Percentiles rank a stretch among this genome's conserved stretches.
These are phyloP conservation scores for Bathynomus jamesi DNA, from an alignment of 1,140 invertebrate species.

Conservation along the genomic window DNA sequence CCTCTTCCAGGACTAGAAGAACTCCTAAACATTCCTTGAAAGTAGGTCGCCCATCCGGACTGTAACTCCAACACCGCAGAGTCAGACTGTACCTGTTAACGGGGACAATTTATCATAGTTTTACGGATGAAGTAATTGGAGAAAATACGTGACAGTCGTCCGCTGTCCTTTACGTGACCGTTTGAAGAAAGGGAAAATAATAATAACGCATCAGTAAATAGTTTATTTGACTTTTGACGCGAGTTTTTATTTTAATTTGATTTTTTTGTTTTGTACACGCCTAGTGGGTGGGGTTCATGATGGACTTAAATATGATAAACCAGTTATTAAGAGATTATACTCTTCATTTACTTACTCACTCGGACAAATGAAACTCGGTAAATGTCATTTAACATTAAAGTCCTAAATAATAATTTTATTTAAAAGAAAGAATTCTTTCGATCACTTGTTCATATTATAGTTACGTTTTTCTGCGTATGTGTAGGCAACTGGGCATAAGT, in stretches of 20 bases:
- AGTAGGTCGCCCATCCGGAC: background rate
- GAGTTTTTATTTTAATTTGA: background rate
- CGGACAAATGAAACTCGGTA: too few species aligned
- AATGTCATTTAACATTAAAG: too few species aligned
- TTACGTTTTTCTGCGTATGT: too few species aligned
- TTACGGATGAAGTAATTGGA: too few species aligned
- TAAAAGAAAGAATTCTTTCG: too few species aligned
- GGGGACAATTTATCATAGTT: background rate
- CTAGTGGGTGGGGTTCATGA: too few species aligned
- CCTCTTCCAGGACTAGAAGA: background rate
- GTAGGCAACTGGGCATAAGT: too few species aligned
- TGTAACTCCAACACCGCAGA: slow-evolving; percentile 11
- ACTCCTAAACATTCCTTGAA: slow-evolving; percentile 11
- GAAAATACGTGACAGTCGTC: background rate
- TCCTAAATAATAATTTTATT: too few species aligned
- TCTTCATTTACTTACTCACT: too few species aligned
- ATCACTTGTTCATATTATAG: too few species aligned
- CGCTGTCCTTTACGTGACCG: background rate
- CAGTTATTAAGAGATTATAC: too few species aligned
- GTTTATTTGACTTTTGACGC: background rate
- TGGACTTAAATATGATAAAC: too few species aligned
- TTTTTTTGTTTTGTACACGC: background rate
- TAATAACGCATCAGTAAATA: background rate
- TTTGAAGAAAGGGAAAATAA: background rate
- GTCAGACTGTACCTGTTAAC: background rate